Evolutionary conservation across 35 echinoderm and acorn worm genomes (phyloP).

Genomic region (Apostichopus parvimensis): DNA sequence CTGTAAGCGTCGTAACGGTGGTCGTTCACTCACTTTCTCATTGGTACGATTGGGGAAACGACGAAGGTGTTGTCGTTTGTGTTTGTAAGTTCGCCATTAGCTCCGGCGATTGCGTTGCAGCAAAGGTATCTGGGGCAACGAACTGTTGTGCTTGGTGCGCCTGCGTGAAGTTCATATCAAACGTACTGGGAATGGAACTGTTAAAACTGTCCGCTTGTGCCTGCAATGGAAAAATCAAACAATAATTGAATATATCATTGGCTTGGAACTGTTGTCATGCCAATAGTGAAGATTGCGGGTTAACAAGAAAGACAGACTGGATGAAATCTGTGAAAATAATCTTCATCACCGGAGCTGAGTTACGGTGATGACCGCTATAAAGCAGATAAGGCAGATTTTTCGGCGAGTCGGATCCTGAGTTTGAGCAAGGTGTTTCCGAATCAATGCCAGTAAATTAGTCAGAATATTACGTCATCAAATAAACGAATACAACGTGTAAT

Average conservation of each 20-base stretch:
- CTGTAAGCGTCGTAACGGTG: neutral
- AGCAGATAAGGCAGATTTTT: too few species aligned
- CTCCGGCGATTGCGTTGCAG: conserved; percentile 29
- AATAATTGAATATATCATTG: neutral
- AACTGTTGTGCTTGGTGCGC: conserved; percentile 42
- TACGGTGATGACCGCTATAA: too few species aligned
- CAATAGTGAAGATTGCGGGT: too few species aligned
- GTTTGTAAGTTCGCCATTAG: conserved; percentile 51
- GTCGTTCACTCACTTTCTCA: neutral
- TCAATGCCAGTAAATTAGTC: too few species aligned
- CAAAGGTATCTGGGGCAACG: conserved; percentile 30
- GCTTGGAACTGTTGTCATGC: too few species aligned
- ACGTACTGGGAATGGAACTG: conserved; percentile 3
- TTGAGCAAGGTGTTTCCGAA: too few species aligned
- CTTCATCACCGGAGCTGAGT: too few species aligned
- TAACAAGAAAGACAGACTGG: too few species aligned
- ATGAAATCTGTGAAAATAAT: too few species aligned
- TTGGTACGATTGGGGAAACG: conserved; percentile 45
- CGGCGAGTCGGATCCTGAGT: too few species aligned
- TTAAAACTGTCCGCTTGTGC: conserved; percentile 55
- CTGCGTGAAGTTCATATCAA: conserved; percentile 51
- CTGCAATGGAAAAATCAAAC: neutral
- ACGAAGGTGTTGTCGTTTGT: conserved; percentile 16
- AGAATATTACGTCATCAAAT: too few species aligned
- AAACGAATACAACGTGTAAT: too few species aligned